Evolutionary conservation across 2,888 invertebrate species (phyloP).

Genomic region (Lepidocyrtoides sp.): DNA sequence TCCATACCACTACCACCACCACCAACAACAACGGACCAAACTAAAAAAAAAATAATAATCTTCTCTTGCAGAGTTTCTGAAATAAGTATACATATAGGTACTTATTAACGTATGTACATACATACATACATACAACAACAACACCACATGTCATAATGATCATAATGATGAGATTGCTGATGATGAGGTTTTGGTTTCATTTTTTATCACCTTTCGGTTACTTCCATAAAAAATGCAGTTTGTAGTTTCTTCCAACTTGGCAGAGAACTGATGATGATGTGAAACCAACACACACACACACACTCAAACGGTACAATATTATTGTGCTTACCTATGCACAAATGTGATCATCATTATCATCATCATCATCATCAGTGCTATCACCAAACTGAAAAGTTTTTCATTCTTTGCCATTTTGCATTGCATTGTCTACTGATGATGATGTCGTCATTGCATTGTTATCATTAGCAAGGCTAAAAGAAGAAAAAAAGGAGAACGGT

Average conservation of each 20-base stretch:
- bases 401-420: too few relatives aligned
- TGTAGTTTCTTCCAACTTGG: too few relatives aligned
- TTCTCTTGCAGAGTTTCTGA: too few relatives aligned
- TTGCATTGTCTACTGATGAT: background rate
- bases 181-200: conserved; percentile 59
- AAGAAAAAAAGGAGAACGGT: conserved; percentile 59
- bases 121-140: background rate
- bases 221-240: conserved; percentile 27
- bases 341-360: too few relatives aligned
- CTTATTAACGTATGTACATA: too few relatives aligned
- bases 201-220: conserved; percentile 47
- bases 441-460: background rate
- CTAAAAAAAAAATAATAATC: too few relatives aligned
- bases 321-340: too few relatives aligned
- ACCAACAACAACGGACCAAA: conserved; percentile 18
- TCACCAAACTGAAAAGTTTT: background rate
- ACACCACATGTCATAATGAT: conserved; percentile 28
- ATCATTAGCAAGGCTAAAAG: conserved; percentile 11
- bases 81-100: too few relatives aligned
- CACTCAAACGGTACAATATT: conserved; percentile 26
- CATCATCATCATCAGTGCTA: background rate
- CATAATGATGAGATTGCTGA: conserved; percentile 49
- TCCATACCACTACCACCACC: background rate
- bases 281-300: conserved; percentile 35
- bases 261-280: too few relatives aligned